phyloP scores from a whole-genome alignment of 2,888 invertebrate species.

The Agonopterix heracliana region DNA sequence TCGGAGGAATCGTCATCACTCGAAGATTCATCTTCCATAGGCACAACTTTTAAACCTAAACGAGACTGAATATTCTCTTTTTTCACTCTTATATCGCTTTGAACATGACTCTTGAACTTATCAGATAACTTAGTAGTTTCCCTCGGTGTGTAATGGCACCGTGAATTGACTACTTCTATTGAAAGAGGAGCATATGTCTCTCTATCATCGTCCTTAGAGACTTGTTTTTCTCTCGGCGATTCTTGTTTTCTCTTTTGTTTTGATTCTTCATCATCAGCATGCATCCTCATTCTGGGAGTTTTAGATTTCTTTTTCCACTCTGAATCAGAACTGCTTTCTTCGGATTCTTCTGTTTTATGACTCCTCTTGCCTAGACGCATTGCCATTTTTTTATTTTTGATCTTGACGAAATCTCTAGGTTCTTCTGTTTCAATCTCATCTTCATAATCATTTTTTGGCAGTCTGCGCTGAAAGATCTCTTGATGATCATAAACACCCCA shows the following conservation, averaged over 20 bases:
- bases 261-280: slow-evolving; percentile 90
- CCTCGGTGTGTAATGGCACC: slow-evolving; percentile 39
- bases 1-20: slow-evolving; percentile 28
- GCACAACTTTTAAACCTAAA: slow-evolving; percentile 49
- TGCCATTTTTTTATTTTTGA: slow-evolving; percentile 58
- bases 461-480: slow-evolving; percentile 63
- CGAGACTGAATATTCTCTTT: slow-evolving; percentile 45
- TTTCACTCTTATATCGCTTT: slow-evolving; percentile 14
- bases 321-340: slow-evolving; percentile 68
- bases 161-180: slow-evolving; percentile 59
- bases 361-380: slow-evolving; percentile 54
- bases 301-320: slow-evolving; percentile 79
- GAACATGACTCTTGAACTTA: slow-evolving; percentile 47
- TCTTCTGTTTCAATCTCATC: slow-evolving; percentile 36
- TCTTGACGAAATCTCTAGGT: slow-evolving; percentile 31
- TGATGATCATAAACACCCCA: slow-evolving; percentile 82
- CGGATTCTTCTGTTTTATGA: slow-evolving; percentile 44
- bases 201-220: slow-evolving; percentile 14
- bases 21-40: slow-evolving; percentile 15
- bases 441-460: slow-evolving; percentile 39
- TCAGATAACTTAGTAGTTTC: slow-evolving; percentile 50
- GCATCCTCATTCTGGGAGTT: slow-evolving; percentile 88
- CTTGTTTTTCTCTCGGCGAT: slow-evolving; percentile 22
- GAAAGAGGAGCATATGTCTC: slow-evolving; percentile 57
- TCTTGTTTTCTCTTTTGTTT: slow-evolving; percentile 56